Evolutionary conservation across 2,113 vertebrate genomes (phyloP), one percentile per base, ranked within the genome.

Genomic region (Cochlearius cochlearius): DNA sequence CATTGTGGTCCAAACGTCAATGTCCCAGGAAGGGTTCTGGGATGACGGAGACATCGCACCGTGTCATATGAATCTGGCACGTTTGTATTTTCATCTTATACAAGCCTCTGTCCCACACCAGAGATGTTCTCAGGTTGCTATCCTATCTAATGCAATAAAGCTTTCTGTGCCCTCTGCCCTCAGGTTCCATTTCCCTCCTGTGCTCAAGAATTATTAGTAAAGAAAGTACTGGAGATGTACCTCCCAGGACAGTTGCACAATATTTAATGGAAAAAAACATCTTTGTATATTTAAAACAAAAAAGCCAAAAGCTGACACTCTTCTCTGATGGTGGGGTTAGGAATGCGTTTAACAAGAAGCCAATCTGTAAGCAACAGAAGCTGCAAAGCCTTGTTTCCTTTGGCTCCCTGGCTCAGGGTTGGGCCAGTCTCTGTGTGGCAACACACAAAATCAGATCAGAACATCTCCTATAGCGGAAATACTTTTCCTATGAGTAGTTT

Each of bases 321-420:
- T 34, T 76, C 53, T 77, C 75, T 89, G 72, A 86, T 0, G 0
- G 26, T 30, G 64, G 80, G 55, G n/a, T 59, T 59, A 38, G 14
- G 47, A 84, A 90, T 63, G 14, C 1, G 0, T 69, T 66, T 58
- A 90, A 38, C 11, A 50, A 75, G 68, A 80, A 91, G 41, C 10
- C 45, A 27, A 66, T 25, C 39, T 73, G 27, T 64, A 59, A 88
- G 67, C 36, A 81, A 19, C 59, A 74, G 93, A 84, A 88, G 45
- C 59, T 88, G 29, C 67, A 92, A 64, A 86, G 39, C 45, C n/a
- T 91, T 95, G 91, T 91, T 96, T 95, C 86, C 86, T 94, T 95
- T 96, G 95, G 83, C 91, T 95, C 41, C 59, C 23, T 81, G 52
- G 55, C 38, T 84, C 86, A 87, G 86, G 92, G 94, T 14, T 94